These are phyloP conservation scores for Didymodactylos carnosus DNA, from an alignment of 2,888 invertebrate species.

Conservation along the genomic window DNA sequence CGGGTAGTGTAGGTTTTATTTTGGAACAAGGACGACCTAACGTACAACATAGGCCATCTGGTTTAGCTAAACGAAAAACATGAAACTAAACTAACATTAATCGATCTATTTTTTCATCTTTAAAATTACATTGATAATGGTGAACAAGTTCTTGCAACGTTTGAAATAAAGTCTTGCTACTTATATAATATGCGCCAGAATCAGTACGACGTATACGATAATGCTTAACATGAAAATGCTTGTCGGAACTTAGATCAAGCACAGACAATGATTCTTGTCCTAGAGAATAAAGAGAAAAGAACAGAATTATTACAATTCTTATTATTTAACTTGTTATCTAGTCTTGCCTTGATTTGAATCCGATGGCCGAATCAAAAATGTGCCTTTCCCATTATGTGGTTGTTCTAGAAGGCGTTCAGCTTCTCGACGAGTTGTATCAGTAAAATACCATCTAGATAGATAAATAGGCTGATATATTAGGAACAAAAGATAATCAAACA, in stretches of 20 bases:
- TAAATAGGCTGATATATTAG: background rate
- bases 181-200: conserved; percentile 9
- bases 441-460: conserved; percentile 10
- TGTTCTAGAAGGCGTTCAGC: conserved; percentile 13
- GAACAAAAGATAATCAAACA: no score
- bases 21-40: conserved; percentile 75
- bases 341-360: conserved; percentile 42
- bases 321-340: no score
- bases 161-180: background rate
- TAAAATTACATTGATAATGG: conserved; percentile 8
- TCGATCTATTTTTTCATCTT: no score
- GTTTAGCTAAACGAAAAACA: conserved; percentile 50
- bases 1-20: conserved; percentile 55
- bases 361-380: conserved; percentile 69
- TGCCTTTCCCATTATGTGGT: conserved; percentile 9
- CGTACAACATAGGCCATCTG: conserved; percentile 78
- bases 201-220: conserved; percentile 14
- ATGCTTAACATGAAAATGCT: conserved; percentile 14
- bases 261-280: conserved; percentile 12
- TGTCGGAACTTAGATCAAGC: conserved; percentile 9
- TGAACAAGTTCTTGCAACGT: conserved; percentile 10
- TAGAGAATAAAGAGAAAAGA: no score
- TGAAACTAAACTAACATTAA: no score
- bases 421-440: conserved; percentile 13
- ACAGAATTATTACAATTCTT: no score